Conservation (phyloP, 2,888 invertebrate genomes). For the Drosophila paramelanica region DNA sequence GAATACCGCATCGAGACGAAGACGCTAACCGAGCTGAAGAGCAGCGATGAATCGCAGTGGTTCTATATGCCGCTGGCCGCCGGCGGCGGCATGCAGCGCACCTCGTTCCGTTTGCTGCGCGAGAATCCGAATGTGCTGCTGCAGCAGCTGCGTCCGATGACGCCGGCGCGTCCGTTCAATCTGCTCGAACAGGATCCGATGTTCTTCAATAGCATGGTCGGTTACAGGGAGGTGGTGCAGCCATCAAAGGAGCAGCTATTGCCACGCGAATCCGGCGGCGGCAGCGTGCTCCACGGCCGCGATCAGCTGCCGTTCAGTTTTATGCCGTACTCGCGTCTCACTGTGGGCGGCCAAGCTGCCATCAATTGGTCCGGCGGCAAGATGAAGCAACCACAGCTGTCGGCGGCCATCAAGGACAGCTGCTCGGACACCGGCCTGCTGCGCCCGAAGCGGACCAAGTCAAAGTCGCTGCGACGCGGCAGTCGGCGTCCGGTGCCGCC, state of each 20-base stretch:
- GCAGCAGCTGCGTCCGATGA: conserved; percentile 66
- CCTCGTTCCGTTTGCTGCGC: conserved; percentile 76
- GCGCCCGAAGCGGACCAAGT: no score
- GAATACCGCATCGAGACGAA: conserved; percentile 78
- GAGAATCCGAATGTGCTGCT: conserved; percentile 75
- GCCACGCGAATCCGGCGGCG: conserved; percentile 31
- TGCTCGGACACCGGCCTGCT: no score
- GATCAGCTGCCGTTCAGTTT: background rate
- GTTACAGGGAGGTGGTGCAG: conserved; percentile 5
- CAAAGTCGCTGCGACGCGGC: background rate
- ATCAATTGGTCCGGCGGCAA: background rate
- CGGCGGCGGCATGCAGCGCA: conserved; percentile 64
- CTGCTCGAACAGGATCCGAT: conserved; percentile 81
- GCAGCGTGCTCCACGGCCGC: background rate
- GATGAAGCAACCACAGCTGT: background rate
- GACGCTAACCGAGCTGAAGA: conserved; percentile 76
- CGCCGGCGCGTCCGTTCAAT: conserved; percentile 65
- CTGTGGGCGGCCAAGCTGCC: background rate
- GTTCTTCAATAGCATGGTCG: conserved; percentile 76
- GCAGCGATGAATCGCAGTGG: conserved; percentile 57
- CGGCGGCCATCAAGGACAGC: background rate
- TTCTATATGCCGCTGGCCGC: conserved; percentile 72
- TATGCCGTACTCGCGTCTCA: conserved; percentile 1
- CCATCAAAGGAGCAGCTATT: conserved; percentile 5
- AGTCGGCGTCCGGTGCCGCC: conserved; percentile 32